These are phyloP conservation scores for Prochilodus magdalenae DNA, from an alignment of 2,113 vertebrate genomes.

Conservation along the genomic window DNA sequence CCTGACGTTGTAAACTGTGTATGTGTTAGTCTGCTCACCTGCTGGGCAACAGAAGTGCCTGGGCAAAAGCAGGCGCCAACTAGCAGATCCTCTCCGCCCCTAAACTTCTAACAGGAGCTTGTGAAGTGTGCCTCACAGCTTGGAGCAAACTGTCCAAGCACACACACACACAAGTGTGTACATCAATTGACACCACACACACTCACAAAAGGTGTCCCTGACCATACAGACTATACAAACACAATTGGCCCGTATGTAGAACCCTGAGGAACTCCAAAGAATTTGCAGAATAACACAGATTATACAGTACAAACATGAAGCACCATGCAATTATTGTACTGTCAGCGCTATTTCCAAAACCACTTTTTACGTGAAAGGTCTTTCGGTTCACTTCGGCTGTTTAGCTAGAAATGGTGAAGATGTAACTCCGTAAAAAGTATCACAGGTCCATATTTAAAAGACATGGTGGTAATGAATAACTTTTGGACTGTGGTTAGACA, in stretches of 20 bases:
- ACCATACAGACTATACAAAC: constrained; percentile 32
- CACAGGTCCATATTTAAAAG: too few relatives aligned
- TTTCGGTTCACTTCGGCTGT: background rate
- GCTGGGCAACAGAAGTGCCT: constrained; percentile 47
- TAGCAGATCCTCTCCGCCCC: constrained; percentile 79
- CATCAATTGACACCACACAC: constrained; percentile 9
- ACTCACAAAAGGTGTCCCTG: constrained; percentile 21
- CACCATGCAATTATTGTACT: background rate
- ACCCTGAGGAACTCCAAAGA: background rate
- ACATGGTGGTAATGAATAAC: too few relatives aligned
- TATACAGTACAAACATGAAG: background rate
- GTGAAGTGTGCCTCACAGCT: constrained; percentile 57
- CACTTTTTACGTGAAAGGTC: background rate
- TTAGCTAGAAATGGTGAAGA: too few relatives aligned
- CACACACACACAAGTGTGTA: constrained; percentile 23
- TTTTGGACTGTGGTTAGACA: too few relatives aligned
- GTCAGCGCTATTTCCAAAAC: background rate
- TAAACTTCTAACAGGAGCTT: constrained; percentile 63
- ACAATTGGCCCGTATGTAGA: background rate
- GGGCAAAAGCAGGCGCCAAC: constrained; percentile 55
- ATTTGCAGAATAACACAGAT: background rate
- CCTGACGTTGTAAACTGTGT: constrained; percentile 28
- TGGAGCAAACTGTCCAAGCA: constrained; percentile 60
- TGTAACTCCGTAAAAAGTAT: too few relatives aligned
- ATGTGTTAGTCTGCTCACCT: constrained; percentile 49